Conservation (phyloP, 2,113 vertebrate species). For the Candoia aspera region DNA sequence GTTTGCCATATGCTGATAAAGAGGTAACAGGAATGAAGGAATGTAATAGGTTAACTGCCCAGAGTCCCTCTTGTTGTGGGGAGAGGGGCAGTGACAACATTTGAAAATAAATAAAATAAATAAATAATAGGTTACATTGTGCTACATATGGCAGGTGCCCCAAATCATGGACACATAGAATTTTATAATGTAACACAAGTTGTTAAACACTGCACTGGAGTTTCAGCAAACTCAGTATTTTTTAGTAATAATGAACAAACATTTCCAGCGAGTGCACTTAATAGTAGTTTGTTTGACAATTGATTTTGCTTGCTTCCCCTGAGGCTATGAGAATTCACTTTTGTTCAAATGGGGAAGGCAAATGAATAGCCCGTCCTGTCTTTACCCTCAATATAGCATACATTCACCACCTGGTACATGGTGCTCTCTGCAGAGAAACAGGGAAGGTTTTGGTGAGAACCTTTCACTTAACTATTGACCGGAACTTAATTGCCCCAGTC, state of each 20-base stretch:
- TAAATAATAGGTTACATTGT: not conserved
- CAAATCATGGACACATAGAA: not conserved
- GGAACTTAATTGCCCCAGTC: constrained; percentile 33
- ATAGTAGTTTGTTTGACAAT: constrained; percentile 33
- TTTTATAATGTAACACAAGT: constrained; percentile 24
- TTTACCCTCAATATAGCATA: not conserved
- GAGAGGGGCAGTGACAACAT: too few relatives aligned
- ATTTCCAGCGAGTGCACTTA: constrained; percentile 19
- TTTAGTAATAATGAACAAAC: constrained; percentile 19
- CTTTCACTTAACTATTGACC: constrained; percentile 54
- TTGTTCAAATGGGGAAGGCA: constrained; percentile 26
- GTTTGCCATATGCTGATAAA: constrained; percentile 11
- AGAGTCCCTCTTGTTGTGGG: too few relatives aligned
- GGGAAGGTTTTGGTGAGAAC: not conserved
- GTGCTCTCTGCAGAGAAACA: not conserved
- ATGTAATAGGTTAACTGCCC: not conserved
- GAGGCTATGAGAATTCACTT: not conserved
- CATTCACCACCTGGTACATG: not conserved
- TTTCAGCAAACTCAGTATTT: constrained; percentile 27
- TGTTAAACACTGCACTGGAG: constrained; percentile 20
- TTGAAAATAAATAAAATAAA: too few relatives aligned
- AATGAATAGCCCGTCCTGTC: not conserved
- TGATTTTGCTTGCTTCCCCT: not conserved
- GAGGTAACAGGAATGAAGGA: not conserved
- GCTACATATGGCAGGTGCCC: constrained; percentile 16